Conservation (phyloP, 2,113 vertebrate genomes). For the rabbit (Oryctolagus cuniculus) region mOryCun1.1 NC_091443.1:23104001-23104500, state of each 20-base stretch:
- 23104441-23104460: background rate
- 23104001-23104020: background rate
- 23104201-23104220: background rate
- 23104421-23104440: background rate
- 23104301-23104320: background rate
- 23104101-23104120: background rate
- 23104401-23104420: background rate
- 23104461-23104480: slow-evolving; percentile 2
- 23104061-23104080: background rate
- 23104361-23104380: background rate
- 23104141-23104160: background rate
- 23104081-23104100: background rate
- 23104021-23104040: background rate
- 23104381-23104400: background rate
- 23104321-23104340: background rate
- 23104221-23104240: background rate
- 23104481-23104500: background rate
- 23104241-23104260: background rate
- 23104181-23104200: background rate
- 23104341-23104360: background rate
- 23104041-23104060: background rate
- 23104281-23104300: background rate
- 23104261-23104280: background rate
- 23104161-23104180: background rate
- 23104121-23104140: background rate